Percentiles rank a stretch among this genome's conserved stretches.
Evolutionary conservation across 2,888 invertebrate species (phyloP).

Genomic region (Metallyticus violacea): DNA sequence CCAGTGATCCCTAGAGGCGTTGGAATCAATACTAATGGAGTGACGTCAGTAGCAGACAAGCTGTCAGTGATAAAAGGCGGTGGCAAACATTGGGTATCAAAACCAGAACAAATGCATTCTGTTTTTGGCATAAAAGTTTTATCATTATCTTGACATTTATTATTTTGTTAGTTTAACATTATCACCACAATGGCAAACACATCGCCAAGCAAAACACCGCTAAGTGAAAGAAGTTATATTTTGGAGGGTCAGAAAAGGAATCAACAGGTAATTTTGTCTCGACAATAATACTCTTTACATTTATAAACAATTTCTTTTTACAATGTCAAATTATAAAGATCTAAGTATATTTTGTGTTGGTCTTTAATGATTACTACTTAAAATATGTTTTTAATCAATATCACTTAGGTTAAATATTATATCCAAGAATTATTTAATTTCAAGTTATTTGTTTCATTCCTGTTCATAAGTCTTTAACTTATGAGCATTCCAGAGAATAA

Average conservation of each 20-base stretch:
- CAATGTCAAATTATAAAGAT: neutral
- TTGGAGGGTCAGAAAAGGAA: slow-evolving; percentile 25
- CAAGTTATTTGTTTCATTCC: no score
- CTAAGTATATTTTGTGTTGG: neutral
- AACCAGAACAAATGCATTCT: no score
- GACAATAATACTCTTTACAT: no score
- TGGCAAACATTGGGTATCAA: neutral
- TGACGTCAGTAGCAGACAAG: slow-evolving; percentile 17
- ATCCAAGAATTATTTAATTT: no score
- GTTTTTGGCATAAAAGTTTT: no score
- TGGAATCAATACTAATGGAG: neutral
- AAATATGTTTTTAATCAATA: no score
- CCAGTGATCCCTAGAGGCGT: neutral
- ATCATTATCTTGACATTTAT: neutral
- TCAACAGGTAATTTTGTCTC: slow-evolving; percentile 22
- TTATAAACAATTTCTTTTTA: no score
- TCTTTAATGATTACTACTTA: no score
- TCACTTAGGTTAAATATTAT: no score
- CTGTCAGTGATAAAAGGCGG: neutral
- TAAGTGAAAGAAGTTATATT: slow-evolving; percentile 24
- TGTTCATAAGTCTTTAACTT: no score
- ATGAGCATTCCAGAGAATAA: no score
- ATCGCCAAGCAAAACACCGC: neutral
- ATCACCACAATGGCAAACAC: slow-evolving; percentile 1
- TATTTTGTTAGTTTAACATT: neutral